Percentiles rank a stretch among this genome's conserved stretches.
Conservation (phyloP, 1,140 invertebrate species). For the Pogonus chalceus region DNA sequence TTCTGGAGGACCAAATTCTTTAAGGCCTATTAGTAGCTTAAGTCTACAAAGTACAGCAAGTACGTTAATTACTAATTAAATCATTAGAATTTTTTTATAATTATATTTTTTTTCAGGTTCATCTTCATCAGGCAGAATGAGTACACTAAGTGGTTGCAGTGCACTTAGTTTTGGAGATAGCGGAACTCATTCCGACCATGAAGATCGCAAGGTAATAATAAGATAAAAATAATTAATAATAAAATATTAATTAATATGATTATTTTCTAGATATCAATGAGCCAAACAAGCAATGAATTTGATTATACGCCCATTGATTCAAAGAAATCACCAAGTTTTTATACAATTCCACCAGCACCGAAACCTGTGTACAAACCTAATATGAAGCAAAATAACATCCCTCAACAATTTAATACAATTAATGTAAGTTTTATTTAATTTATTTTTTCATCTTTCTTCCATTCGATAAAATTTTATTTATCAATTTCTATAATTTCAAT, state of each 20-base stretch:
- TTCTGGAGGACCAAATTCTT: constrained; percentile 23
- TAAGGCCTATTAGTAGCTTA: constrained; percentile 58
- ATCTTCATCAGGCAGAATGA: constrained; percentile 47
- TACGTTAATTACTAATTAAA: constrained; percentile 29
- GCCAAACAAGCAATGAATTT: too few species aligned
- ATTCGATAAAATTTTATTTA: too few species aligned
- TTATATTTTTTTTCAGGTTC: constrained; percentile 10
- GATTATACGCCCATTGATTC: too few species aligned
- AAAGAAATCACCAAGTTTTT: constrained; percentile 25
- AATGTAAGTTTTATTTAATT: not conserved
- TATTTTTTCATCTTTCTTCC: too few species aligned
- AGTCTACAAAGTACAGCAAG: constrained; percentile 61
- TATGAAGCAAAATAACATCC: not conserved
- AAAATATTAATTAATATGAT: constrained; percentile 7
- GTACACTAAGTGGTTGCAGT: constrained; percentile 62
- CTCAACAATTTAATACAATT: not conserved
- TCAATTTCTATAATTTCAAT: too few species aligned
- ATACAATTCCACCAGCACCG: not conserved
- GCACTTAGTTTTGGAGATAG: constrained; percentile 70
- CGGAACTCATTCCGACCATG: constrained; percentile 72
- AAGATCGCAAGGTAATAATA: constrained; percentile 55
- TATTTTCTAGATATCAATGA: constrained; percentile 25
- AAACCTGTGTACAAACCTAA: not conserved
- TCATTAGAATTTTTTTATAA: not conserved
- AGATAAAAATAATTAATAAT: constrained; percentile 8